Percentiles rank a stretch among this genome's conserved stretches.
Conservation (phyloP, 1,140 invertebrate genomes). For the Calliopsis andreniformis region DNA sequence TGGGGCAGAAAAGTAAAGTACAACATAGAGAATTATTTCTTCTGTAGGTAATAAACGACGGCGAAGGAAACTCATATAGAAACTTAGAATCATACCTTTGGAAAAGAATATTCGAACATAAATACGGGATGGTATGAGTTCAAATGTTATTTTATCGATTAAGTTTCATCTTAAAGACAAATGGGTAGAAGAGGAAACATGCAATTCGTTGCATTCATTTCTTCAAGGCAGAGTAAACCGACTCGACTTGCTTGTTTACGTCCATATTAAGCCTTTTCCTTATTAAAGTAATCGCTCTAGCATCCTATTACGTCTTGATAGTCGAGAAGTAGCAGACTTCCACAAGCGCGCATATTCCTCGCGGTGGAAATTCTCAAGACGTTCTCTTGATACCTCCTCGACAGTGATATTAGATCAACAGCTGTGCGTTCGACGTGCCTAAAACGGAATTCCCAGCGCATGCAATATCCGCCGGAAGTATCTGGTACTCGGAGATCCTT, state of each 20-base stretch:
- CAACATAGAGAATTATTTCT: too few relatives aligned
- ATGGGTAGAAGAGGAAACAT: too few relatives aligned
- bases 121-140: too few relatives aligned
- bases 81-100: too few relatives aligned
- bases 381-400: neutral
- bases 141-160: too few relatives aligned
- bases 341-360: neutral
- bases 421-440: neutral
- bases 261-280: slow-evolving; percentile 1
- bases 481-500: neutral
- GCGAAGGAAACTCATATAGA: too few relatives aligned
- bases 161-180: too few relatives aligned
- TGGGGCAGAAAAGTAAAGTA: too few relatives aligned
- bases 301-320: neutral
- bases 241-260: slow-evolving; percentile 1
- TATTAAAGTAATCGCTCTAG: slow-evolving; percentile 5
- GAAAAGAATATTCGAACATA: too few relatives aligned
- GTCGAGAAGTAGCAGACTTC: slow-evolving; percentile 5
- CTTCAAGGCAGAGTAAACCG: neutral
- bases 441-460: neutral
- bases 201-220: neutral
- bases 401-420: slow-evolving; percentile 8
- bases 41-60: too few relatives aligned
- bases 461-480: neutral
- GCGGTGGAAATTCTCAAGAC: neutral